Evolutionary conservation across 2,113 vertebrate species (phyloP), one percentile per base, ranked within the genome.

Genomic region (Leiothrix lutea): DNA sequence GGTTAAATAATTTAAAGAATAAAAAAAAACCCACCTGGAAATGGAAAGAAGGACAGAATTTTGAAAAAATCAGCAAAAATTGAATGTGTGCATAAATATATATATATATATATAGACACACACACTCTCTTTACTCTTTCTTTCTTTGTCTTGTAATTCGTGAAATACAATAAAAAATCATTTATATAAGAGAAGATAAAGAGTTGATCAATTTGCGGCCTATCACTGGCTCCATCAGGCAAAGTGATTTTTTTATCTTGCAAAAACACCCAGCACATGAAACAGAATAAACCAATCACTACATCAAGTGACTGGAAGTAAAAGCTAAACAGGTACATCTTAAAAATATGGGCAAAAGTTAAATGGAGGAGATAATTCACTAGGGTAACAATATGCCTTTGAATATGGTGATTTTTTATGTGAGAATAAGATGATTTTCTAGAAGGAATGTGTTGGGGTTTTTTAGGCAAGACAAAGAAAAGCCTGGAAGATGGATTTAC

Each of bases 381-480:
- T 2, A 20, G 40, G 31, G 14, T 81, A 74, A 36, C 3, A 5
- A 3, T 58, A 61, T 91, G 12, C 5, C 28, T 88, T 80, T 0
- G 2, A 58, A 24, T 24, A 19, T 2, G 11, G 3, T 48, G 38
- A 75, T 14, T 21, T 80, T 84, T 79, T 3, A 33, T 36, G 69
- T 22, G 11, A 74, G 4, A 38, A 29, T 3, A 64, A 11, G 6
- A 24, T 56, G 15, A 17, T 54, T 83, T 83, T 73, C n/a, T 48
- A 11, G 29, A 69, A 80, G 6, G 12, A 3, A 5, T n/a, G 6
- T 14, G 5, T 19, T 57, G 9, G 9, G 26, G 0, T 1, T 36
- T 56, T 61, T 74, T 80, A 88, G 24, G 9, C 12, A 64, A 64
- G 80, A 23, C 25, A 31, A 80, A 33, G 4, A 50, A 17, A 69